Percentiles rank a stretch among this genome's conserved stretches.
Conservation (phyloP, 2,113 vertebrate genomes). For the Regulus satrapa region DNA sequence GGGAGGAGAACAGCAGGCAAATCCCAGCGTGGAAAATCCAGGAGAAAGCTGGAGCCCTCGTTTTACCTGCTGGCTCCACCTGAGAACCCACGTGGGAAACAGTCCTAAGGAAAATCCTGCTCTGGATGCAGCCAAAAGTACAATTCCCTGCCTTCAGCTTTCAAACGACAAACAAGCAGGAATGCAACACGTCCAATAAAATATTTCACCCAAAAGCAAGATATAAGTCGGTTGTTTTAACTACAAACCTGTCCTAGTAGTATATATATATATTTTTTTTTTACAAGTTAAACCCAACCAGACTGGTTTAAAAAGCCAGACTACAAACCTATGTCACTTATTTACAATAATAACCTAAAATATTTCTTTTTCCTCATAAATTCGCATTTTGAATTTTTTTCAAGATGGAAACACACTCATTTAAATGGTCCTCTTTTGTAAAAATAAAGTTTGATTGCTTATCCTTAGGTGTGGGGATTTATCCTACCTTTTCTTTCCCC, state of each 20-base stretch:
- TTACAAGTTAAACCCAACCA: not conserved
- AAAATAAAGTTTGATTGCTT: not conserved
- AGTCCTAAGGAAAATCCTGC: not conserved
- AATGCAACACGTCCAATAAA: not conserved
- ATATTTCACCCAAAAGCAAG: not conserved
- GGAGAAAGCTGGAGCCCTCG: not conserved
- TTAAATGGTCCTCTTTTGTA: not conserved
- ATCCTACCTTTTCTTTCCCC: not conserved
- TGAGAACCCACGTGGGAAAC: not conserved
- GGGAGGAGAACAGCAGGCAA: not conserved
- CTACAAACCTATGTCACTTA: not conserved
- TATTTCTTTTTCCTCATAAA: not conserved
- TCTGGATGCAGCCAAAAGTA: not conserved
- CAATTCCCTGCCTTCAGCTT: not conserved
- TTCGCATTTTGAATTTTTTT: not conserved
- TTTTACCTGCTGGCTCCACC: not conserved
- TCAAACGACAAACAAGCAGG: not conserved
- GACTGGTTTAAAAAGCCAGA: not conserved
- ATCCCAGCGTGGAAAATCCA: not conserved
- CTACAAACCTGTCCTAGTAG: not conserved
- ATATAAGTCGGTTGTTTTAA: not conserved
- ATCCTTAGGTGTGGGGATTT: not conserved
- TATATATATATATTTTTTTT: not conserved
- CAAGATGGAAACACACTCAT: not conserved
- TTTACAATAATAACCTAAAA: not conserved